These are phyloP conservation scores for Megaceryle maxima DNA, from an alignment of 2,113 vertebrate genomes.

Conservation along the genomic window DNA sequence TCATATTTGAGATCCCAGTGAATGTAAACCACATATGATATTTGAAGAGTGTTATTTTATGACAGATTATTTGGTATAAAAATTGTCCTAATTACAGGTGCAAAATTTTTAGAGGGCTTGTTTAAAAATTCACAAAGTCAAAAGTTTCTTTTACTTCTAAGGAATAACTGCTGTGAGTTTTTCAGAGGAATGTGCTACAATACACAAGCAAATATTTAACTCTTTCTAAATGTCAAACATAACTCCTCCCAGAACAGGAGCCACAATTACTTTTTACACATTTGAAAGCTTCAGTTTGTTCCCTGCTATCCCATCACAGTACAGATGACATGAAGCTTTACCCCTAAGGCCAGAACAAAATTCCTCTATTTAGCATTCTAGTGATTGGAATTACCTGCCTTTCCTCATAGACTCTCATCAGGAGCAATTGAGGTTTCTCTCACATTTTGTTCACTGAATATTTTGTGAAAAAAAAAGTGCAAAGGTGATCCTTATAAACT, in stretches of 20 bases:
- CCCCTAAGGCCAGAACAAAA: background rate
- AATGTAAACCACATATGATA: background rate
- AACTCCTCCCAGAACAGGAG: background rate
- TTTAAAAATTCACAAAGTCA: background rate
- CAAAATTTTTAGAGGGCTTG: background rate
- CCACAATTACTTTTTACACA: background rate
- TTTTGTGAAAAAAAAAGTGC: too few relatives aligned
- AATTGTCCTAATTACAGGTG: background rate
- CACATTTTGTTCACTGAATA: background rate
- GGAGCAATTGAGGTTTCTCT: background rate
- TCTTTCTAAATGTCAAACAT: background rate
- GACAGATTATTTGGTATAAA: background rate
- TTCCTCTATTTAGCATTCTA: background rate
- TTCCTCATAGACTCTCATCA: background rate
- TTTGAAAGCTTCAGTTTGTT: background rate
- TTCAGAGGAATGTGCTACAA: background rate
- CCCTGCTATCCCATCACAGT: background rate
- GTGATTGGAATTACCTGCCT: background rate
- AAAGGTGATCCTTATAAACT: background rate
- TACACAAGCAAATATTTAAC: background rate
- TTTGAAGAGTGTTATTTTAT: background rate
- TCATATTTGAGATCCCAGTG: background rate
- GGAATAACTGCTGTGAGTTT: background rate
- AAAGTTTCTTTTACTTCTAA: background rate
- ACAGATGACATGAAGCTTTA: background rate